Base-by-base conservation (phyloP, 2,797 vertebrate genomes). In the Acrocephalus scirpaceus region DNA sequence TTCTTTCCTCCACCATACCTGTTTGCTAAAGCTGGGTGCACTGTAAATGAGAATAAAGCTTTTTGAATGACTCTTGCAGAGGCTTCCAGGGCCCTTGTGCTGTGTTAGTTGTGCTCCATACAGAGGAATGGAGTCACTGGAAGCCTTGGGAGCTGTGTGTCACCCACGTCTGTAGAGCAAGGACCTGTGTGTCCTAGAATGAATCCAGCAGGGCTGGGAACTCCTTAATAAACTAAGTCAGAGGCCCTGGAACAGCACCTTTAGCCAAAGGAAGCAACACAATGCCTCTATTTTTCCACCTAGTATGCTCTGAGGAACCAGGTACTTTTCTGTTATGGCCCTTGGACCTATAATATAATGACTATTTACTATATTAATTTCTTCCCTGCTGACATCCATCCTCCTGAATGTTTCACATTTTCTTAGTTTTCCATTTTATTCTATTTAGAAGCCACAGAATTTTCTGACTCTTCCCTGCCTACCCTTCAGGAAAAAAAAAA, bases 291-390 rank as follows among this genome's bases (percentile, higher is more conserved):
- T 44, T 94, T 80, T 76, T 40, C 21, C 29, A 80, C 9, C 2
- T 66, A 4, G 13, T 29, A 0, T 7, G 3, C 29, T 75, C 61
- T 74, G 57, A 86, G 14, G 23, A 80, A 53, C 1, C 11, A 70
- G 38, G 10, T 19, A 13, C 5, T 58, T 26, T 30, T 69, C 10
- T 58, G 16, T 48, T 65, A 65, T 23, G 38, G 18, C 10, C 20
- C 71, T 30, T 53, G 7, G 12, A 50, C 5, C 5, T 20, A 27
- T 14, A 42, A 14, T 27, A 58, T 7, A 0, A n/a, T 21, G 2
- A 64, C 51, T 67, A 64, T 66, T 17, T 21, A 26, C 8, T 30
- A 4, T 19, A 64, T 20, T 51, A 45, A 50, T 62, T 22, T 72
- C 38, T 83, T 45, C 5, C 16, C 16, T 36, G 10, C 36, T 75